These are phyloP conservation scores for Trichechus manatus DNA, from an alignment of 2,113 vertebrate species.

Conservation along the genomic window DNA sequence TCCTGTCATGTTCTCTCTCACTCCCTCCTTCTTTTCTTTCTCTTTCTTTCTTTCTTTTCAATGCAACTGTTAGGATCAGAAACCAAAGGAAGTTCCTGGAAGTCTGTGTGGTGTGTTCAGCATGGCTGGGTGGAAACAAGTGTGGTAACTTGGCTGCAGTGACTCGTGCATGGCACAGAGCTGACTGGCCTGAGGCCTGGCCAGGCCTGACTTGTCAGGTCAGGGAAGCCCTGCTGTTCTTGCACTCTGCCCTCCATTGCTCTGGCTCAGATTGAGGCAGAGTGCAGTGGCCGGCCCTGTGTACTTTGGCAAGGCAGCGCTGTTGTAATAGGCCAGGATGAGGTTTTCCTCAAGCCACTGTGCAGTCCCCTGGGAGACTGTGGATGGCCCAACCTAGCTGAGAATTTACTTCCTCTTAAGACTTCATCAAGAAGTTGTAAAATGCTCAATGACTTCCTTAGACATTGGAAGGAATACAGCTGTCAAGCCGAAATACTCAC, in stretches of 20 bases:
- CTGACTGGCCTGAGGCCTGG: slow-evolving; percentile 17
- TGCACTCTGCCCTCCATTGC: slow-evolving; percentile 54
- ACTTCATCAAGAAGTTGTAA: slow-evolving; percentile 81
- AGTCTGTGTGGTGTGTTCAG: neutral
- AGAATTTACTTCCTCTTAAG: slow-evolving; percentile 81
- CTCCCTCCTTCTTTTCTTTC: neutral
- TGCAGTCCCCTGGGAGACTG: slow-evolving; percentile 75
- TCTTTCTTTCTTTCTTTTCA: neutral
- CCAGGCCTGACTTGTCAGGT: slow-evolving; percentile 28
- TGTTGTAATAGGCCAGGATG: slow-evolving; percentile 58
- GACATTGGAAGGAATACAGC: slow-evolving; percentile 69
- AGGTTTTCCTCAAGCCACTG: slow-evolving; percentile 72
- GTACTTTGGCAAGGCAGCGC: slow-evolving; percentile 71
- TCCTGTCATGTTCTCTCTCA: neutral
- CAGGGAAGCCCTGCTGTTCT: slow-evolving; percentile 71
- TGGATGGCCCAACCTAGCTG: slow-evolving; percentile 62
- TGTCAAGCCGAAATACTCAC: slow-evolving; percentile 65
- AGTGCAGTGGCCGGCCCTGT: neutral
- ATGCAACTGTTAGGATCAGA: neutral
- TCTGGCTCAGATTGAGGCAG: slow-evolving; percentile 65
- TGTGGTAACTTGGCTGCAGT: neutral
- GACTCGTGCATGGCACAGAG: neutral
- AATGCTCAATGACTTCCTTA: slow-evolving; percentile 82
- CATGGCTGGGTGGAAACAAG: slow-evolving; percentile 16
- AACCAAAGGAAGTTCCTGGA: slow-evolving; percentile 43